A percentile compares a stretch with the other conserved stretches of the same genome.
Evolutionary conservation across 2,888 invertebrate species (phyloP).

Genomic region (Ephialtes manifestator): DNA sequence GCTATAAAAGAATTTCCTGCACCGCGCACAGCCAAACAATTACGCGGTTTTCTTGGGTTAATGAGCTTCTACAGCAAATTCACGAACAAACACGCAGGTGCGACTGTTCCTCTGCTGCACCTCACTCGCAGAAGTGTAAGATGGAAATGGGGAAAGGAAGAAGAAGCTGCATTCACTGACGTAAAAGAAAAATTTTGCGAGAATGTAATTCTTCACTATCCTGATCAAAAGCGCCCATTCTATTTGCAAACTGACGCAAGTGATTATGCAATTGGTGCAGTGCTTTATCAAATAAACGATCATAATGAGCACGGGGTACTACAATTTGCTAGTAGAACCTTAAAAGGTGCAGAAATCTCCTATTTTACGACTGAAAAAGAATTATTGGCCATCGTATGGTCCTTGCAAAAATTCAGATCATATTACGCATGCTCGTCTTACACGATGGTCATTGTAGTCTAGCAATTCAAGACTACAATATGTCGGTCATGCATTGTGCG

Average conservation of each 20-base stretch:
- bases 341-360: conserved; percentile 22
- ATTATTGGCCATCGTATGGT: conserved; percentile 32
- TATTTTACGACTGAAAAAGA: conserved; percentile 55
- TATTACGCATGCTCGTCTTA: background rate
- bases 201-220: background rate
- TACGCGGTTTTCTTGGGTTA: too few species aligned
- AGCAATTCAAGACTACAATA: background rate
- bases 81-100: too few species aligned
- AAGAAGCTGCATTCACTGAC: too few species aligned
- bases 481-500: background rate
- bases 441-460: background rate
- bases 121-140: too few species aligned
- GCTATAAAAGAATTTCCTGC: too few species aligned
- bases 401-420: conserved; percentile 32
- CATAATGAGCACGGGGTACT: too few species aligned
- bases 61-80: too few species aligned
- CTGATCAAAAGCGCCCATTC: background rate
- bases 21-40: too few species aligned
- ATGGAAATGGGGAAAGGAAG: too few species aligned
- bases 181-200: background rate
- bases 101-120: too few species aligned
- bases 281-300: too few species aligned
- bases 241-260: background rate
- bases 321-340: too few species aligned
- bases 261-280: background rate